phyloP scores from a whole-genome alignment of 2,113 vertebrate genomes.

The crab-eating macaque (Macaca fascicularis) region T2T-MFA8v1.1 NC_088389.1:126610501-126611000 shows the following conservation, averaged over 20 bases:
- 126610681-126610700: background rate
- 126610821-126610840: background rate
- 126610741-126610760: background rate
- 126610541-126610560: background rate
- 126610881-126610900: background rate
- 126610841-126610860: background rate
- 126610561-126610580: background rate
- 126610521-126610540: background rate
- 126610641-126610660: conserved; percentile 13
- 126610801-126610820: background rate
- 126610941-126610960: too few species aligned
- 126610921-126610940: too few species aligned
- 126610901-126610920: too few species aligned
- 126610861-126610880: background rate
- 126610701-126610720: background rate
- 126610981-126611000: too few species aligned
- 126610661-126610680: background rate
- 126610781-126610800: background rate
- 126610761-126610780: background rate
- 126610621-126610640: background rate
- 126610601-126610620: conserved; percentile 3
- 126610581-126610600: background rate
- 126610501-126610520: background rate
- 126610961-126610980: too few species aligned
- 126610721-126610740: background rate